These are phyloP conservation scores for Daubentonia madagascariensis DNA, from an alignment of 2,113 vertebrate species.

Conservation along the genomic window DNA sequence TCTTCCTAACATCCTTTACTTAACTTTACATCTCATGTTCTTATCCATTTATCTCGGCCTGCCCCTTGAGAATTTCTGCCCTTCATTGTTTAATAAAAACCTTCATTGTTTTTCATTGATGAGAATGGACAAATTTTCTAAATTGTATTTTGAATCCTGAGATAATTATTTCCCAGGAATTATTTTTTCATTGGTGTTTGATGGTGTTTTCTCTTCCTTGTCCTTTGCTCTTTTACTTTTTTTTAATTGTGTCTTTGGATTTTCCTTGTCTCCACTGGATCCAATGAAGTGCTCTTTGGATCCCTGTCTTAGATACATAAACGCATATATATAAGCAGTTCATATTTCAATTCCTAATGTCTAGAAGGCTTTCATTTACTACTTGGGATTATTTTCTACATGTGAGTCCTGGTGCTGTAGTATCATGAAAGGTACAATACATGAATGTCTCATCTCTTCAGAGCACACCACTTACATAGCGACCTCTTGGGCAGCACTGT, in stretches of 20 bases:
- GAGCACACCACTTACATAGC: not conserved
- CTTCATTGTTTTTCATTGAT: not conserved
- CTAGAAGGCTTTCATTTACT: not conserved
- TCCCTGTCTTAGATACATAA: not conserved
- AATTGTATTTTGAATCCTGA: not conserved
- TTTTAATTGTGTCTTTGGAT: not conserved
- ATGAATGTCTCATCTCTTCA: not conserved
- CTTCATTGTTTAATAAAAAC: not conserved
- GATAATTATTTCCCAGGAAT: not conserved
- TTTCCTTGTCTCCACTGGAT: not conserved
- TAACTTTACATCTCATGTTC: not conserved
- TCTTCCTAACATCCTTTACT: not conserved
- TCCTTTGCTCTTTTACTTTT: not conserved
- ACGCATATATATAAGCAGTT: not conserved
- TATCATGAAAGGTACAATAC: too few relatives aligned
- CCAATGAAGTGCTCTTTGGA: not conserved
- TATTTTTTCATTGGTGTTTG: not conserved
- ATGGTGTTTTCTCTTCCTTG: not conserved
- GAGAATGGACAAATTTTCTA: not conserved
- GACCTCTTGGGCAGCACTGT: accelerated
- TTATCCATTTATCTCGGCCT: not conserved
- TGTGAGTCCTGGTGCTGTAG: accelerated
- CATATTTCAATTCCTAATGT: not conserved
- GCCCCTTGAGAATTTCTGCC: not conserved
- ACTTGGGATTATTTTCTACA: not conserved